phyloP scores from a whole-genome alignment of 2,797 vertebrate genomes.

The Acanthopagrus latus region DNA sequence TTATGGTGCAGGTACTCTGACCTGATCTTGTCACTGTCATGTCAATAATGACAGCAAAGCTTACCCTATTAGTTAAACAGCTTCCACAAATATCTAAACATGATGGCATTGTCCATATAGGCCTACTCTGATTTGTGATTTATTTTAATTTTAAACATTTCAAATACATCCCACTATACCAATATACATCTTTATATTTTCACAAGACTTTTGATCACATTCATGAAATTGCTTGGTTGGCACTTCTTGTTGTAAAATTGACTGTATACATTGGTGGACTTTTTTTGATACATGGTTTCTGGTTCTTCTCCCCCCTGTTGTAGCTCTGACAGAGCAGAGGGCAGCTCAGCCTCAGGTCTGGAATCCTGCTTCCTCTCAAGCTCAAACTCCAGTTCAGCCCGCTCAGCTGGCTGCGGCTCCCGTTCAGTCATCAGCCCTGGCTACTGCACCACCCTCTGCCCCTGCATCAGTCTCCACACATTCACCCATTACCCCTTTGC shows the following conservation, averaged over 20 bases:
- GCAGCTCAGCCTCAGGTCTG: constrained; percentile 75
- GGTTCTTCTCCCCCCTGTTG: constrained; percentile 29
- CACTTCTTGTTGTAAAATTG: background rate
- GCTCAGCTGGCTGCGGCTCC: constrained; percentile 70
- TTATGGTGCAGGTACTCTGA: too few relatives aligned
- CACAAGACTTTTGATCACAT: too few relatives aligned
- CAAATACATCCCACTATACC: too few relatives aligned
- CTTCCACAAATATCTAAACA: too few relatives aligned
- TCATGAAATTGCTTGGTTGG: too few relatives aligned
- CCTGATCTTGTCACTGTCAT: too few relatives aligned
- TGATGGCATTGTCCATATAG: too few relatives aligned
- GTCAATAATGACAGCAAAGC: too few relatives aligned
- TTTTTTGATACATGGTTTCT: constrained; percentile 6
- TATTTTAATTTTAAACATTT: too few relatives aligned
- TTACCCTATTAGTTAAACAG: too few relatives aligned
- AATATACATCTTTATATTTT: too few relatives aligned
- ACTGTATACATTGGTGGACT: background rate
- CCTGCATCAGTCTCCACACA: constrained; percentile 78
- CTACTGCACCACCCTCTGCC: constrained; percentile 73
- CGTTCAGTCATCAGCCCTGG: constrained; percentile 65
- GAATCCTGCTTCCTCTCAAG: constrained; percentile 66
- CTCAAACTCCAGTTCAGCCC: constrained; percentile 67
- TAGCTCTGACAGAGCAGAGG: constrained; percentile 77
- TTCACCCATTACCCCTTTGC: constrained; percentile 79
- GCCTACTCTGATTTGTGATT: too few relatives aligned